Conservation (phyloP, 2,888 invertebrate species). For the Lochmaea crataegi region DNA sequence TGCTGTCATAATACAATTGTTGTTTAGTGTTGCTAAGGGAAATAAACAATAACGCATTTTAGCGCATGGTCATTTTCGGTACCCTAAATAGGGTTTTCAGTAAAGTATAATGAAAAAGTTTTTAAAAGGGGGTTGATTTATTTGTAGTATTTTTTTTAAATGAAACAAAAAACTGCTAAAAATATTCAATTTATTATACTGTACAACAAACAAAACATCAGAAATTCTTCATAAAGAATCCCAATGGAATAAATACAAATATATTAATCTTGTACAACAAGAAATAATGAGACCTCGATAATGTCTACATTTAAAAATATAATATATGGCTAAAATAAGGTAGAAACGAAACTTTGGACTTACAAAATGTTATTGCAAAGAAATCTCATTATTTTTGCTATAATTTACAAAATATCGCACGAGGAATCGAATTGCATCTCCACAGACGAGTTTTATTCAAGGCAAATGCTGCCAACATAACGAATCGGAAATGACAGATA, state of each 20-base stretch:
- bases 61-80: too few relatives aligned
- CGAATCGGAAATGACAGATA: too few relatives aligned
- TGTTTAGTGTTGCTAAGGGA: too few relatives aligned
- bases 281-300: conserved; percentile 41
- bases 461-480: too few relatives aligned
- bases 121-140: too few relatives aligned
- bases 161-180: conserved; percentile 33
- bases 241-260: conserved; percentile 32
- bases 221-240: conserved; percentile 33
- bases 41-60: too few relatives aligned
- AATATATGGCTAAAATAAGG: conserved; percentile 3
- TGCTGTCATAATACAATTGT: too few relatives aligned
- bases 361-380: background rate
- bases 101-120: too few relatives aligned
- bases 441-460: background rate
- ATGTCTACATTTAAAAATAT: conserved; percentile 5
- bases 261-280: conserved; percentile 42
- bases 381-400: conserved; percentile 30
- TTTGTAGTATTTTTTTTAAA: too few relatives aligned
- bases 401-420: conserved; percentile 7
- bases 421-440: background rate
- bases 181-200: conserved; percentile 47
- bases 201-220: conserved; percentile 46
- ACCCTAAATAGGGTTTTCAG: too few relatives aligned
- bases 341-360: background rate